Percentiles rank a stretch among this genome's conserved stretches.
Conservation (phyloP, 2,113 vertebrate species). For the Progne subis region DNA sequence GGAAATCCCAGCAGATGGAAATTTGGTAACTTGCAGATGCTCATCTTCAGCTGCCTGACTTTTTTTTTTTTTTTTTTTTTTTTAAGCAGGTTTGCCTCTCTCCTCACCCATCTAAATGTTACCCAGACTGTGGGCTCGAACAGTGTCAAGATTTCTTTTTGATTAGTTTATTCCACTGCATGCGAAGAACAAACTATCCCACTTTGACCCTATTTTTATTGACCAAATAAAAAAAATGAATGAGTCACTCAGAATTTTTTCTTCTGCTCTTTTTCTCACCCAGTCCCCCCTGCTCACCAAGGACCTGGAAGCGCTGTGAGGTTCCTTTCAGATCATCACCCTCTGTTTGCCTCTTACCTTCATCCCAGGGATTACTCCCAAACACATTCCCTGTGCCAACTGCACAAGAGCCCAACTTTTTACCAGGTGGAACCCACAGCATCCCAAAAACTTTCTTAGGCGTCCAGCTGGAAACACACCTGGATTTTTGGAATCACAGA, state of each 20-base stretch:
- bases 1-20: slow-evolving; percentile 64
- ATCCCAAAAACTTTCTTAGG: background rate
- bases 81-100: background rate
- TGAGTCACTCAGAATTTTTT: background rate
- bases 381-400: background rate
- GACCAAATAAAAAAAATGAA: background rate
- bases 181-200: background rate
- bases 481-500: background rate
- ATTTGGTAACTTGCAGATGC: slow-evolving; percentile 42
- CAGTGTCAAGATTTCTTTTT: background rate
- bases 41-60: slow-evolving; percentile 21
- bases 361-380: background rate
- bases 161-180: background rate
- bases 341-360: background rate
- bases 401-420: background rate
- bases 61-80: background rate
- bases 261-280: background rate
- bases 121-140: background rate
- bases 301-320: background rate
- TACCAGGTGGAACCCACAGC: background rate
- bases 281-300: background rate
- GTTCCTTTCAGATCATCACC: background rate
- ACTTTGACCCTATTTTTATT: background rate
- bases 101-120: background rate
- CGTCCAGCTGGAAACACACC: background rate